A percentile compares a stretch with the other conserved stretches of the same genome.
Conservation (phyloP, 2,113 vertebrate species). For the Eptatretus burgeri region DNA sequence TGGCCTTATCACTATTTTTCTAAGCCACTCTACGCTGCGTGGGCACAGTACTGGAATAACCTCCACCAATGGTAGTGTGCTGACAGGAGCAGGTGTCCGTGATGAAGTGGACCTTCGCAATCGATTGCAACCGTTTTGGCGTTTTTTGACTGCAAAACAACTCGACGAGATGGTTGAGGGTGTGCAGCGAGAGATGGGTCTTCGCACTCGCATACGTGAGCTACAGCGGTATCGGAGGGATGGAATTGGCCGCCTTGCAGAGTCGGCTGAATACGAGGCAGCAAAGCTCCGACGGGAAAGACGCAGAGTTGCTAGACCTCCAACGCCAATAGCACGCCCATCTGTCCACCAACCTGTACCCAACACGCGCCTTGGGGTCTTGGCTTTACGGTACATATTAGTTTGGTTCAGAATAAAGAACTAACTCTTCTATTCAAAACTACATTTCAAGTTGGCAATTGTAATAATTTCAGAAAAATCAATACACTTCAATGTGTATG, state of each 20-base stretch:
- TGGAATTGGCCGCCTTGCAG: slow-evolving; percentile 63
- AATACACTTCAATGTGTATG: too few species aligned
- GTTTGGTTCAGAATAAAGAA: too few species aligned
- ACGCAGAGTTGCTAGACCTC: slow-evolving; percentile 30
- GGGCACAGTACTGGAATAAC: background rate
- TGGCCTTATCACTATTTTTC: slow-evolving; percentile 51
- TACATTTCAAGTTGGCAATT: too few species aligned
- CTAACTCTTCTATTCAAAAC: too few species aligned
- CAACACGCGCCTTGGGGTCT: slow-evolving; percentile 1
- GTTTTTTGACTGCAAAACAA: slow-evolving; percentile 80
- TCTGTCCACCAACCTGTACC: background rate
- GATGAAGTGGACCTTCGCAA: slow-evolving; percentile 67
- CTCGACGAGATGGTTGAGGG: slow-evolving; percentile 83
- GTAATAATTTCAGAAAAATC: too few species aligned
- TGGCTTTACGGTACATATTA: background rate
- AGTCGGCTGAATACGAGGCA: slow-evolving; percentile 63
- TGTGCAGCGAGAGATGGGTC: slow-evolving; percentile 61
- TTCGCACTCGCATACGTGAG: slow-evolving; percentile 64
- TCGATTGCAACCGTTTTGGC: slow-evolving; percentile 49
- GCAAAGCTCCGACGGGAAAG: slow-evolving; percentile 77
- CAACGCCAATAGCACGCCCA: background rate
- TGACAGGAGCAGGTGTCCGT: slow-evolving; percentile 54
- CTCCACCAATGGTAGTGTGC: slow-evolving; percentile 10
- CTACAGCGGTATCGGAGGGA: slow-evolving; percentile 76
- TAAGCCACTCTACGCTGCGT: slow-evolving; percentile 36